Percentiles rank a stretch among this genome's conserved stretches.
phyloP scores from a whole-genome alignment of 2,797 vertebrate genomes.

The Schizopygopsis pylzovi region DNA sequence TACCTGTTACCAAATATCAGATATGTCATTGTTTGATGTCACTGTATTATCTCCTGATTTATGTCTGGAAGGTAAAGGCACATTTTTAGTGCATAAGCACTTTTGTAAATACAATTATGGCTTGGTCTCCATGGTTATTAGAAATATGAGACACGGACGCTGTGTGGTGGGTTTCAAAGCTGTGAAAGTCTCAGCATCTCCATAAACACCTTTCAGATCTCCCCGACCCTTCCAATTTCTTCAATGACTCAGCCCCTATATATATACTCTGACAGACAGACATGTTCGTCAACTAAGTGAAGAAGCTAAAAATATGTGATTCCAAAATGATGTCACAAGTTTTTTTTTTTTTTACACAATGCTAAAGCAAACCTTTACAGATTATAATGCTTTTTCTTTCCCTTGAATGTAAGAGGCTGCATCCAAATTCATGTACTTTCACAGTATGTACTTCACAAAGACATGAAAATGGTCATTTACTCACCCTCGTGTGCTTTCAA shows the following conservation, averaged over 20 bases:
- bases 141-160: constrained; percentile 18
- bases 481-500: neutral
- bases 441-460: neutral
- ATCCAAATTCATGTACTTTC: neutral
- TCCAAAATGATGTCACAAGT: neutral
- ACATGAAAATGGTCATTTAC: neutral
- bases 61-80: constrained; percentile 15
- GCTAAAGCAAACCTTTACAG: neutral
- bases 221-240: constrained; percentile 19
- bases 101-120: constrained; percentile 28
- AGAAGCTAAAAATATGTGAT: constrained; percentile 18
- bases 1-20: constrained; percentile 22
- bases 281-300: constrained; percentile 20
- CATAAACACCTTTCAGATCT: constrained; percentile 27
- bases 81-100: constrained; percentile 27
- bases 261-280: constrained; percentile 19
- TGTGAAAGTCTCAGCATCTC: constrained; percentile 32
- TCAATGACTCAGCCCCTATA: constrained; percentile 15
- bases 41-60: constrained; percentile 11
- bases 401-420: no score
- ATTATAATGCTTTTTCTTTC: neutral
- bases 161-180: constrained; percentile 30
- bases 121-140: constrained; percentile 28
- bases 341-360: neutral
- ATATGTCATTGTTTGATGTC: constrained; percentile 18